Base-by-base conservation (phyloP, 2,797 vertebrate species). In the Spheniscus humboldti region DNA sequence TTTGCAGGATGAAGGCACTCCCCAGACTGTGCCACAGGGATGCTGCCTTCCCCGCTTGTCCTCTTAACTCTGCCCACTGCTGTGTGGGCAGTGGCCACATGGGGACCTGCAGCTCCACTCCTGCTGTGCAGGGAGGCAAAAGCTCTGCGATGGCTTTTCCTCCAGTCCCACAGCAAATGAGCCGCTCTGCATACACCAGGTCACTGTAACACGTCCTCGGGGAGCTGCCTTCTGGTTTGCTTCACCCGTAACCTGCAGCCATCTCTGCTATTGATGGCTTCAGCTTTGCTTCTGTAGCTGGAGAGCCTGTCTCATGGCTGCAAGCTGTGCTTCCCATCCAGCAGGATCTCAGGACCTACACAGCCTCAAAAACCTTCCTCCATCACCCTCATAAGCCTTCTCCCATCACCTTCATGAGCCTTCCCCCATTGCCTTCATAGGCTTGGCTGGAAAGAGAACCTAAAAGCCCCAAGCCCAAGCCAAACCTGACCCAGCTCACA, bases 221-320 rank as follows among this genome's bases (percentile, higher is more conserved):
- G 24, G 18, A 20, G 39, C 27, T 79, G 53, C 18, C 41, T 76
- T 68, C 74, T 6, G 2, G 4, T n/a, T 37, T 37, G 25, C 48
- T 66, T 60, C 45, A 24, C 22, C 27, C 1, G 1, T 31, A 52
- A 60, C 64, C 73, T 68, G 69, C 39, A 11, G 66, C 1, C 1
- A 7, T 43, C 59, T 81, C 66, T 86, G 62, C 60, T 25, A 0
- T 4, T 30, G 60, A 15, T 18, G 83, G 50, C 67, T 87, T 82
- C 67, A 76, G 67, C 59, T 91, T 55, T 53, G 25, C 53, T 57
- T 17, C 39, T 30, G 37, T 15, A 43, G 16, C 64, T 79, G 88
- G 23, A 52, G 41, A 77, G 6, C 23, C 14, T 57, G 68, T 43
- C 39, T 57, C 0, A 0, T 0, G 11, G 45, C 53, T 84, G 68